Percentiles rank a stretch among this genome's conserved stretches.
phyloP scores from a whole-genome alignment of 2,888 invertebrate genomes.

The Chloromyia formosa region DNA sequence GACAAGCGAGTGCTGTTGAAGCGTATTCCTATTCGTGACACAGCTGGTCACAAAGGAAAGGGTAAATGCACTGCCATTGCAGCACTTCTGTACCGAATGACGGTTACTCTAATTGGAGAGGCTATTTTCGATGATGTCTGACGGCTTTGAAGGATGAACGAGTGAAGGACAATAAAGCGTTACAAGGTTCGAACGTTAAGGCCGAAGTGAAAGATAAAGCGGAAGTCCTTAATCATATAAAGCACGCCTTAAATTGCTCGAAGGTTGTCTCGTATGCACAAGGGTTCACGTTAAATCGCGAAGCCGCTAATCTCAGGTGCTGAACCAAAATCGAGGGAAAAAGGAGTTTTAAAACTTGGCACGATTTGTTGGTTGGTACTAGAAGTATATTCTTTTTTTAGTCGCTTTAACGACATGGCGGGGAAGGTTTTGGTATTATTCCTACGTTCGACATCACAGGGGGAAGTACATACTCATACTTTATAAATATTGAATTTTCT shows the following conservation, averaged over 20 bases:
- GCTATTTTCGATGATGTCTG: slow-evolving; percentile 96
- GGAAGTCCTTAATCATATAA: slow-evolving; percentile 83
- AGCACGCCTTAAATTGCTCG: slow-evolving; percentile 94
- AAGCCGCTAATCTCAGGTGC: slow-evolving; percentile 94
- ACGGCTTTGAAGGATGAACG: slow-evolving; percentile 93
- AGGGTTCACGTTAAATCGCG: slow-evolving; percentile 94
- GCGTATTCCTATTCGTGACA: slow-evolving; percentile 94
- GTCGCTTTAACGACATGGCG: too few relatives aligned
- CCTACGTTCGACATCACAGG: too few relatives aligned
- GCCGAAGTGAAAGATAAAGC: slow-evolving; percentile 77
- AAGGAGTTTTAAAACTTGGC: too few relatives aligned
- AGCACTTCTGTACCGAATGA: slow-evolving; percentile 94
- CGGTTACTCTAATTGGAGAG: slow-evolving; percentile 97
- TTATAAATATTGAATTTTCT: too few relatives aligned
- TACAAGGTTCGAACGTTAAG: slow-evolving; percentile 73
- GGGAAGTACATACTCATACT: too few relatives aligned
- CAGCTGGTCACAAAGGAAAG: slow-evolving; percentile 98
- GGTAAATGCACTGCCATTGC: slow-evolving; percentile 99
- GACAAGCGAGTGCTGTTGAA: slow-evolving; percentile 80
- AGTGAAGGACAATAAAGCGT: slow-evolving; percentile 78
- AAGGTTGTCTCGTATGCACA: slow-evolving; percentile 99
- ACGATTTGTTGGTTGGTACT: too few relatives aligned
- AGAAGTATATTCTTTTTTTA: too few relatives aligned
- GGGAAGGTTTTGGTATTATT: too few relatives aligned
- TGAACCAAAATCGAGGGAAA: too few relatives aligned